Conservation (phyloP, 2,797 vertebrate genomes). For the Argentina silus region DNA sequence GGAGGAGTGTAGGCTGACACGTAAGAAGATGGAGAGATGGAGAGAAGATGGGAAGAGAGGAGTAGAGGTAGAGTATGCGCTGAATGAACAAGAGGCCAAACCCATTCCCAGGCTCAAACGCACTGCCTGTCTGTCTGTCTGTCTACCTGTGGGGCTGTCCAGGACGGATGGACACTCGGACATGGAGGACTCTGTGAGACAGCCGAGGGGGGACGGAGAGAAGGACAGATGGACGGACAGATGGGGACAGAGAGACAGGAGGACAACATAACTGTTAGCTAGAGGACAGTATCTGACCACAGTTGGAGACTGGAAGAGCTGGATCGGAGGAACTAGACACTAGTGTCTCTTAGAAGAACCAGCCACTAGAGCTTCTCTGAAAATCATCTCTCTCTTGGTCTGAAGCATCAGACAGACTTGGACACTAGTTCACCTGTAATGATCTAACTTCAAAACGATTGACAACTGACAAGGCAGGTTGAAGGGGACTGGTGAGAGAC, state of each 20-base stretch:
- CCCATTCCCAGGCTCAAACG: slow-evolving; percentile 37
- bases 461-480: no score
- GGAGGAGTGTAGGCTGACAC: neutral
- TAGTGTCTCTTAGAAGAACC: no score
- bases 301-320: no score
- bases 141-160: slow-evolving; percentile 71
- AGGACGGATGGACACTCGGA: slow-evolving; percentile 38
- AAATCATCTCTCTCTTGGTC: no score
- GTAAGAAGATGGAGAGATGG: neutral
- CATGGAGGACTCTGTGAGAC: slow-evolving; percentile 58
- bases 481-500: no score
- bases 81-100: slow-evolving; percentile 30
- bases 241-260: neutral
- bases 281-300: neutral
- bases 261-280: neutral
- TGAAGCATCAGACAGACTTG: no score
- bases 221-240: neutral
- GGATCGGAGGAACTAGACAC: no score
- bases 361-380: no score
- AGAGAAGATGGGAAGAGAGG: no score
- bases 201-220: slow-evolving; percentile 35
- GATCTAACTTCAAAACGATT: no score
- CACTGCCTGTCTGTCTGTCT: slow-evolving; percentile 66
- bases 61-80: neutral
- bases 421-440: no score